Base-by-base conservation (phyloP, 2,888 invertebrate genomes). In the Torymus tubicola region DNA sequence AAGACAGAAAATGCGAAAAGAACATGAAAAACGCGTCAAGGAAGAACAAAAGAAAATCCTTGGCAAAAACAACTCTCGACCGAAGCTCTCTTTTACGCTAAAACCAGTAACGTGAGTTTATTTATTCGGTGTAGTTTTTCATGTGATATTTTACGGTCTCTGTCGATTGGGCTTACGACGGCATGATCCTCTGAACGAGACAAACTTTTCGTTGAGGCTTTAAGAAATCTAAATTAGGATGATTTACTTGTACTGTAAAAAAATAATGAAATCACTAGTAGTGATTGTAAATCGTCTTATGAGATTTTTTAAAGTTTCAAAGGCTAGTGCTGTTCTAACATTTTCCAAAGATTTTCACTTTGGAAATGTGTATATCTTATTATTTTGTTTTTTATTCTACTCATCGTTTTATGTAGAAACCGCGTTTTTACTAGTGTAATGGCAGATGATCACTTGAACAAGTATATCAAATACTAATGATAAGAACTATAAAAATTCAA, bases 41-140 rank as follows among this genome's bases (percentile, higher is more conserved):
- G 97, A 97, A 91, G 98, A 98, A 92, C 98, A 99, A 92, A 98
- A 97, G 93, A 96, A 97, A 92, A 98, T 99, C 87, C 93, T 98
- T 87, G 98, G 98, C 86, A 98, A 98, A 93, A 97, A 97, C 91
- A 98, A 98, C 93, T 98, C 98, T 81, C 94, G 98, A 91, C 98
- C 98, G 82, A 97, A 97, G 92, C 92, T 99, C 85, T 98, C 98
- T 74, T 99, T 99, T 92, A 94, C 96, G 72, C 92, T 97, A 85
- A 97, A 96, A 91, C 95, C 96, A 85, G 92, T 95, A 87, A 95
- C 94, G 92, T 94, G 93, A 94, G 92, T 82, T 21, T 65, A 82
- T 81, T 79, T 58, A 76, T 75, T 79, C 82, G 82, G 82, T 79
- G 81, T 82, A 79, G 82, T 79, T 80, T 81, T 81, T 77, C 64